Conservation (phyloP, 2,113 vertebrate genomes). For the Gracilinanus agilis region DNA sequence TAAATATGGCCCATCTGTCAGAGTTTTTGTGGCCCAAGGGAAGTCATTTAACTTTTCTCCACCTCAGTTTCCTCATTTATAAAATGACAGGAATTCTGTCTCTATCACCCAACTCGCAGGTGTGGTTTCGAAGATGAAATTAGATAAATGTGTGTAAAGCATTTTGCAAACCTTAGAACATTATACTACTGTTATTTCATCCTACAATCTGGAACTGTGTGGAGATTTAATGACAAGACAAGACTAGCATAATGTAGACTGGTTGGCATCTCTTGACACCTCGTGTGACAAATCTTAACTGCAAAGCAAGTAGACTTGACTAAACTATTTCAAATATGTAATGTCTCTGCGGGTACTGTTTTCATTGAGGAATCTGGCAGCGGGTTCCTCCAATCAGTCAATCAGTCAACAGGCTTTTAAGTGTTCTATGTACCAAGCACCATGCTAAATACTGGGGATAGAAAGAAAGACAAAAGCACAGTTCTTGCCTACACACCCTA, state of each 20-base stretch:
- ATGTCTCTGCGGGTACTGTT: background rate
- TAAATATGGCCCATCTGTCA: background rate
- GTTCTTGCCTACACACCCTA: too few species aligned
- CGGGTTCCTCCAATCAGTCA: background rate
- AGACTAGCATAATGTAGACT: background rate
- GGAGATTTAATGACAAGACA: slow-evolving; percentile 56
- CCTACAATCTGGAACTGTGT: slow-evolving; percentile 49
- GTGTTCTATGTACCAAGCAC: background rate
- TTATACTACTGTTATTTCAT: slow-evolving; percentile 10
- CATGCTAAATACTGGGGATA: too few species aligned
- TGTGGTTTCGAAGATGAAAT: background rate
- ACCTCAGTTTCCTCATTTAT: background rate
- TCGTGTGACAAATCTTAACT: background rate
- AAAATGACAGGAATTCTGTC: background rate
- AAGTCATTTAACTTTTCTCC: background rate
- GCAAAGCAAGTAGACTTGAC: background rate
- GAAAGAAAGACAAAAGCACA: too few species aligned
- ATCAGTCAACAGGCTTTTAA: background rate
- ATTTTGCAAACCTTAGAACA: background rate
- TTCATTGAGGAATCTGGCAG: background rate
- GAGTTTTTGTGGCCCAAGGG: background rate
- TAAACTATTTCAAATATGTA: background rate
- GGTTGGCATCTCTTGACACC: background rate
- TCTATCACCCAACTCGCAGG: background rate
- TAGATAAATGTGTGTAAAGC: background rate